A percentile compares a stretch with the other conserved stretches of the same genome.
phyloP scores from a whole-genome alignment of 2,888 invertebrate genomes.

The Cyrtodaria siliqua region DNA sequence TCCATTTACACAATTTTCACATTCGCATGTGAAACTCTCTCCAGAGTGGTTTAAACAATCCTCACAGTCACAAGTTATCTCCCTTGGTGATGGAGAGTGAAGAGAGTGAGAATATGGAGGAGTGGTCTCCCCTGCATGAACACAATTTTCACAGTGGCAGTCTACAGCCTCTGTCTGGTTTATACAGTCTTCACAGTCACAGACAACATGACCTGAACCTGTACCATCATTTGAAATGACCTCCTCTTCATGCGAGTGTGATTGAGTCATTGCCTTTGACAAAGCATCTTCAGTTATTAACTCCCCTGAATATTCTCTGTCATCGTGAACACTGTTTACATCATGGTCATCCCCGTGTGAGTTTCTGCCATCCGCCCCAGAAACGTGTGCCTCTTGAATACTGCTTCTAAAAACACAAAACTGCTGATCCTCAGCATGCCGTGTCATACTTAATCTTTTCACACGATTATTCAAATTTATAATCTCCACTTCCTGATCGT shows the following conservation, averaged over 20 bases:
- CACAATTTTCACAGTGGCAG: constrained; percentile 59
- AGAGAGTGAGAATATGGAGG: background rate
- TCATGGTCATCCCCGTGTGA: constrained; percentile 9
- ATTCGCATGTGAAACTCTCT: constrained; percentile 50
- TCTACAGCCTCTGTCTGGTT: constrained; percentile 47
- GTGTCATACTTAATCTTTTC: constrained; percentile 54
- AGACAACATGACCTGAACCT: constrained; percentile 48
- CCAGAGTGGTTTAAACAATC: constrained; percentile 46
- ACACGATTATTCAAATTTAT: constrained; percentile 39
- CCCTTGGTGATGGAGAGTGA: constrained; percentile 25
- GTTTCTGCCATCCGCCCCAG: constrained; percentile 4
- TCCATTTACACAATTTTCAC: constrained; percentile 41
- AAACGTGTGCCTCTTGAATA: background rate
- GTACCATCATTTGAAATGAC: constrained; percentile 19
- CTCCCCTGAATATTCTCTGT: constrained; percentile 1
- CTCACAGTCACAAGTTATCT: constrained; percentile 58
- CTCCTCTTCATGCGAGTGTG: background rate
- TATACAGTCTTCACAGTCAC: constrained; percentile 58
- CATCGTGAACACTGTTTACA: background rate
- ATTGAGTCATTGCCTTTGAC: background rate
- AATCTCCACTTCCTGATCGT: constrained; percentile 50
- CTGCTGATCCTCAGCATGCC: constrained; percentile 46
- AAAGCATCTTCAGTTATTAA: background rate
- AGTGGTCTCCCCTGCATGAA: constrained; percentile 29
- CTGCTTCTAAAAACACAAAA: constrained; percentile 1